Conservation (phyloP, 2,888 invertebrate species). For the Hoplodrina blanda region DNA sequence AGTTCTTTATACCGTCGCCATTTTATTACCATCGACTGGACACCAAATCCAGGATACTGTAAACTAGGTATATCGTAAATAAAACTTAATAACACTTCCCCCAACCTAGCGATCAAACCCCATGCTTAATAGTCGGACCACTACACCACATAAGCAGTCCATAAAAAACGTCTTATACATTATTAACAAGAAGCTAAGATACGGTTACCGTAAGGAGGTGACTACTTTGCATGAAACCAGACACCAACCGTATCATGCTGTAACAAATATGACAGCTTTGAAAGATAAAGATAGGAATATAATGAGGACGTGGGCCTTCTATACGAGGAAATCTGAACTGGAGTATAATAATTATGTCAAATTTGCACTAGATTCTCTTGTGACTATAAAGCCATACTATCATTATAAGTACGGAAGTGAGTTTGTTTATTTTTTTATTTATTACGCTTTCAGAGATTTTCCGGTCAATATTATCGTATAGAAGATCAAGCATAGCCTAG, state of each 20-base stretch:
- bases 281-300: slow-evolving; percentile 35
- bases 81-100: background rate
- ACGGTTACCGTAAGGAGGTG: slow-evolving; percentile 18
- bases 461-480: slow-evolving; percentile 9
- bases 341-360: slow-evolving; percentile 3
- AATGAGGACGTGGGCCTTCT: background rate
- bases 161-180: background rate
- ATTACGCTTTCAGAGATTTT: slow-evolving; percentile 12
- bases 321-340: background rate
- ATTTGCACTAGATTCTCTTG: no score
- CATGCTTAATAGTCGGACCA: background rate
- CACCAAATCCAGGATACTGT: background rate
- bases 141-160: background rate
- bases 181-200: background rate
- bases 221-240: slow-evolving; percentile 9
- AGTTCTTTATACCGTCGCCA: no score
- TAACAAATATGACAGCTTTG: slow-evolving; percentile 44
- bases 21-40: background rate
- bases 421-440: no score
- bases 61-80: no score
- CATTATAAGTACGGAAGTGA: no score
- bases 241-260: slow-evolving; percentile 5
- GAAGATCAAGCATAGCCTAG: no score
- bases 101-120: background rate
- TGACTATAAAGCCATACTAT: no score